These are phyloP conservation scores for Perizoma affinitatum DNA, from an alignment of 2,888 invertebrate species.

Conservation along the genomic window DNA sequence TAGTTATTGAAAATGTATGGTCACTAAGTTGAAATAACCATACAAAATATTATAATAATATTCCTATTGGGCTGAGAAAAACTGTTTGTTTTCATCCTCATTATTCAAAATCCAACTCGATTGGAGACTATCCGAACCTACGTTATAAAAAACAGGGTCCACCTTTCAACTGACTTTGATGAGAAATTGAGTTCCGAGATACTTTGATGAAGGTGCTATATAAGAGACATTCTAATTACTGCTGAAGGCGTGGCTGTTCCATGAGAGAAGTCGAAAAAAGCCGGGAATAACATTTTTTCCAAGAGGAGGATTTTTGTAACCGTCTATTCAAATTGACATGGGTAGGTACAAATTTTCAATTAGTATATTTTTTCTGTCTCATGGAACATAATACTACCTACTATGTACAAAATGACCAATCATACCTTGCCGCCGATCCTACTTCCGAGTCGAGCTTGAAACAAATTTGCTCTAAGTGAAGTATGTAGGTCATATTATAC, in stretches of 20 bases:
- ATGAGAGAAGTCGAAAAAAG: constrained; percentile 6
- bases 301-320: too few relatives aligned
- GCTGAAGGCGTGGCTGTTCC: constrained; percentile 57
- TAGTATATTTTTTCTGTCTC: too few relatives aligned
- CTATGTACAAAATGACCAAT: too few relatives aligned
- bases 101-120: constrained; percentile 17
- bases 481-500: too few relatives aligned
- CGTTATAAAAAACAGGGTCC: constrained; percentile 25
- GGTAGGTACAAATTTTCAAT: too few relatives aligned
- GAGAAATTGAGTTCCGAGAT: constrained; percentile 45
- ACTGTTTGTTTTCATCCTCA: constrained; percentile 11
- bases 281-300: not conserved
- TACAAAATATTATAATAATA: too few relatives aligned
- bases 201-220: constrained; percentile 49
- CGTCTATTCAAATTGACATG: too few relatives aligned
- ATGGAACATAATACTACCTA: too few relatives aligned
- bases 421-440: too few relatives aligned
- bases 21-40: not conserved
- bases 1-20: not conserved
- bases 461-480: too few relatives aligned
- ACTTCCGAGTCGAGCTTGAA: too few relatives aligned
- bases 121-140: constrained; percentile 9
- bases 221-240: constrained; percentile 73
- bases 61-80: not conserved
- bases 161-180: constrained; percentile 32